A percentile compares a stretch with the other conserved stretches of the same genome.
Conservation (phyloP, 2,888 invertebrate species). For the Strigamia maritima region DNA sequence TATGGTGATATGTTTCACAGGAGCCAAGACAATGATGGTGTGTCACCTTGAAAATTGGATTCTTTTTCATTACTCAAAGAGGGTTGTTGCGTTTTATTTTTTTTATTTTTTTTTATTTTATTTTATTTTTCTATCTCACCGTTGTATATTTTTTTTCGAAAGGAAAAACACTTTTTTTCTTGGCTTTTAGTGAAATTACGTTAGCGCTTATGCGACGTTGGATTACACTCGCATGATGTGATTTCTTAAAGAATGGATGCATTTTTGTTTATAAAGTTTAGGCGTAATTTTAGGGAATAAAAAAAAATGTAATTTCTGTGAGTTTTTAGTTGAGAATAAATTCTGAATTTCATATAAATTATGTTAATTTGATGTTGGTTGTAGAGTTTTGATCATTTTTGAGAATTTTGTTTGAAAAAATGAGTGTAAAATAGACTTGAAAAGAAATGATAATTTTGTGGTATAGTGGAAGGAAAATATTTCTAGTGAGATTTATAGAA, state of each 20-base stretch:
- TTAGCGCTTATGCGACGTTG: not conserved
- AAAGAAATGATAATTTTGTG: not conserved
- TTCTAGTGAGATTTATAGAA: not conserved
- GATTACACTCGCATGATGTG: not conserved
- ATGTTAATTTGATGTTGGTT: not conserved
- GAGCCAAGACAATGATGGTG: conserved; percentile 19
- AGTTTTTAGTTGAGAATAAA: no score
- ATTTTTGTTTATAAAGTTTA: not conserved
- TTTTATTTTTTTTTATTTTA: not conserved
- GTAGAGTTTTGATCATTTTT: not conserved
- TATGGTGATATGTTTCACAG: conserved; percentile 11
- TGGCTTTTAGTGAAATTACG: conserved; percentile 8
- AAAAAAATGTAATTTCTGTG: no score
- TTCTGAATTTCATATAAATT: no score
- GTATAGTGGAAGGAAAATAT: not conserved
- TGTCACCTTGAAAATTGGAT: conserved; percentile 23
- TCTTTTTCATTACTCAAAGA: conserved; percentile 19
- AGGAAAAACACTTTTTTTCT: not conserved
- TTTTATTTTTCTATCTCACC: not conserved
- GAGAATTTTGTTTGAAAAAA: not conserved
- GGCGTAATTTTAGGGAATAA: no score
- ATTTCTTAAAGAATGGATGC: not conserved
- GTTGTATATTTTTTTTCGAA: conserved; percentile 10
- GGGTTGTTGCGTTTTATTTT: conserved; percentile 16
- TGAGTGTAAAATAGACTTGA: not conserved